Evolutionary conservation across 2,888 invertebrate genomes (phyloP), one percentile per base, ranked within the genome.

Genomic region (Drosophila longiperda): DNA sequence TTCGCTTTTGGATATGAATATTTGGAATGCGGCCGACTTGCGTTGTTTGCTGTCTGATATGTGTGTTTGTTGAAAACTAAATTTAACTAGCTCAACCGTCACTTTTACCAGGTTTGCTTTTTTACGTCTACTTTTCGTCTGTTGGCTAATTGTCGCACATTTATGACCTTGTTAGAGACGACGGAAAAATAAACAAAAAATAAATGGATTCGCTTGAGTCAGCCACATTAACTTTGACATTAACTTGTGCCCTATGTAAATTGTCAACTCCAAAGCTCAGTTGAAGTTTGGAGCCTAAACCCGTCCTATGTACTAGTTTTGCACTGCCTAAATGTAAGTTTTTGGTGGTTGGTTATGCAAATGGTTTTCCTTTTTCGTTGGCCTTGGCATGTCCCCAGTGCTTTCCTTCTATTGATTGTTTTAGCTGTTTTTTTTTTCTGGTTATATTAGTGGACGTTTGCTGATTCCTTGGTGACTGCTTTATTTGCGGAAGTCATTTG

Each of bases 111-210:
- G 15, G 26, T 33, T 40, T 29, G n/a, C 26, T 53, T n/a, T 26
- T 32, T 4, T 36, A 45, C 38, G 26, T 12, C 15, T 38, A 40
- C 38, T 29, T 29, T 55, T 20, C 40, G 55, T 53, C 52, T 48
- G n/a, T 38, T 74, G 61, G 66, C 77, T 66, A 77, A 77, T 77
- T 77, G 69, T 69, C 69, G 69, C 66, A 69, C 50, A 48, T 48
- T 77, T 74, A 53, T 59, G 71, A 80, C 78, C 66, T 78, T 71
- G 75, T 67, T 63, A n/a, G 20, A 20, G 63, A 9, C 52, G 40
- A 53, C 66, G 61, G 40, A 29, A 53, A 36, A 36, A 45, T 29
- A 32, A 42, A 36, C 17, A 52, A 20, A 17, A 62, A 34, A 23
- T n/a, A 73, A 66, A 50, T 50, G 42, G 45, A 55, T 45, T 23